Base-by-base conservation (phyloP, 1,140 invertebrate species). In the Papilio xuthus region DNA sequence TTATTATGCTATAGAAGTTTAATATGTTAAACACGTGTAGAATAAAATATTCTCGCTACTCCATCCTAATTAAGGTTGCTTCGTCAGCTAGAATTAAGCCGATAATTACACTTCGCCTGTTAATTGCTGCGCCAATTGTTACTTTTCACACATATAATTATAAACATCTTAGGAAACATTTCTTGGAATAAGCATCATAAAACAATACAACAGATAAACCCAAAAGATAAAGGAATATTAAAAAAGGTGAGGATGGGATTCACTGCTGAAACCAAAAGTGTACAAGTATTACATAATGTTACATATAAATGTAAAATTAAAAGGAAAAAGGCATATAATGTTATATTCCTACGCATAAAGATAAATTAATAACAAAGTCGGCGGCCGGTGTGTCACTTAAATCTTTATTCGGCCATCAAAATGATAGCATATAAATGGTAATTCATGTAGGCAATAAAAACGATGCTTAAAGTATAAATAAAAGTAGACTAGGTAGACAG, bases 31-130 rank as follows among this genome's bases (percentile, higher is more conserved):
- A 18, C 26, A 67, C 13, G 18, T 67, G 60, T 67, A 67, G 26
- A 28, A 67, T 67, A 15, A 32, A 67, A 67, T 6, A 67, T 18
- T 67, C 60, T 67, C 60, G 23, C 26, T 67, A 28, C 60, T 67
- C 32, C 60, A 67, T 67, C 60, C 13, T 67, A 32, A 67, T 67
- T 67, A 67, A 67, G 60, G 26, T 67, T 32, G 60, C 15, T 67
- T 18, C 56, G 56, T 60, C 60, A 67, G 60, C 60, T 28, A 67
- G 60, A 28, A 67, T 13, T 67, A 67, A 67, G 60, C 23, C 26
- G 60, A 67, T 67, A 67, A 67, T 67, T 67, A 67, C 60, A 67
- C 26, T 28, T 67, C 60, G 60, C 26, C 60, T 67, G 60, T 67
- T 67, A 67, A 67, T 67, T 67, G 13, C 60, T 23, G 60, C 26